Conservation (phyloP, 2,888 invertebrate species). For the Mechanitis messenoides region DNA sequence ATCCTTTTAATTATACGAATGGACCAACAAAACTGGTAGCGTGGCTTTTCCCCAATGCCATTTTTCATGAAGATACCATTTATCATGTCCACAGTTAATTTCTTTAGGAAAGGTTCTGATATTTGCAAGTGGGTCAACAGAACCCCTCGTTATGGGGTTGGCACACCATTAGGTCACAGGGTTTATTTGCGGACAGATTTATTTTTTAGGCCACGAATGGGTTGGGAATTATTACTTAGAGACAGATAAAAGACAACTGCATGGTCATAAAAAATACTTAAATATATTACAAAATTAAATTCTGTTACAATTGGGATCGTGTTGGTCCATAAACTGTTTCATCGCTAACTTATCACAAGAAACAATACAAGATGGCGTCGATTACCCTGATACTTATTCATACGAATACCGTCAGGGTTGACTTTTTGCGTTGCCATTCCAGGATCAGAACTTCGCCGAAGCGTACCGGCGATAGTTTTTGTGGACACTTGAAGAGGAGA, state of each 20-base stretch:
- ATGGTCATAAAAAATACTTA: too few species aligned
- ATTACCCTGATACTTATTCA: slow-evolving; percentile 33
- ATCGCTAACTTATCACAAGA: slow-evolving; percentile 7
- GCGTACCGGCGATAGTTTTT: slow-evolving; percentile 53
- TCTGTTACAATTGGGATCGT: not conserved
- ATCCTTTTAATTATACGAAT: too few species aligned
- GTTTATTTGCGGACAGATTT: slow-evolving; percentile 49
- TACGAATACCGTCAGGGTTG: slow-evolving; percentile 41
- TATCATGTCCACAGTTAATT: slow-evolving; percentile 34
- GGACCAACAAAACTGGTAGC: too few species aligned
- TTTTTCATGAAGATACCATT: slow-evolving; percentile 18
- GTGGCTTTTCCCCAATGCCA: not conserved
- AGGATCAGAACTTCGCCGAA: slow-evolving; percentile 50
- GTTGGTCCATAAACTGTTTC: not conserved
- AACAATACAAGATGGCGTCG: slow-evolving; percentile 21
- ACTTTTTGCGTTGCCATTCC: slow-evolving; percentile 46
- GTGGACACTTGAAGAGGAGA: slow-evolving; percentile 56
- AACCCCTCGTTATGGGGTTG: slow-evolving; percentile 40
- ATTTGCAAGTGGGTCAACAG: slow-evolving; percentile 54
- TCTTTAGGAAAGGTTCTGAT: slow-evolving; percentile 36
- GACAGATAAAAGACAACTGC: not conserved
- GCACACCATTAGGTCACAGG: slow-evolving; percentile 50
- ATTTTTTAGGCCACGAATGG: slow-evolving; percentile 24
- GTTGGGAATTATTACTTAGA: slow-evolving; percentile 11
- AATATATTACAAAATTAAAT: not conserved